phyloP scores from a whole-genome alignment of 1,140 invertebrate species.

The Cotesia vestalis region DNA sequence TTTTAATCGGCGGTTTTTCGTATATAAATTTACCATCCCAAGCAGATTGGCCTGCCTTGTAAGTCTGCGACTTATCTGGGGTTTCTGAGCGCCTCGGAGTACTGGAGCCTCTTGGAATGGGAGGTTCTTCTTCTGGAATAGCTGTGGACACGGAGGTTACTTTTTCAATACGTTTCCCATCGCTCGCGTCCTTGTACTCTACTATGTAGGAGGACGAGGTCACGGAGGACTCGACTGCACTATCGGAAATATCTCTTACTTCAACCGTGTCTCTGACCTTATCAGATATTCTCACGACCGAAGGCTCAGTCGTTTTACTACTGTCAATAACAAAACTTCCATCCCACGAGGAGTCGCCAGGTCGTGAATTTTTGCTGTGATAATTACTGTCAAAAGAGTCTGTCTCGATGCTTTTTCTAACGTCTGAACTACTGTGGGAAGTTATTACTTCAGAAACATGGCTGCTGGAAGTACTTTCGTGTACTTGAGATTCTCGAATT shows the following conservation, averaged over 20 bases:
- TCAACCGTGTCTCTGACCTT: constrained; percentile 46
- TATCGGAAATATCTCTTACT: constrained; percentile 48
- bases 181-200: constrained; percentile 49
- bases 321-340: constrained; percentile 42
- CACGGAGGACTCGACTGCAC: constrained; percentile 41
- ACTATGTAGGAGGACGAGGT: constrained; percentile 47
- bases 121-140: constrained; percentile 46
- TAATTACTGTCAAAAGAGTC: constrained; percentile 10
- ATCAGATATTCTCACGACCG: constrained; percentile 40
- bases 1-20: constrained; percentile 52
- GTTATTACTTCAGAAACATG: constrained; percentile 4
- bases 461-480: neutral
- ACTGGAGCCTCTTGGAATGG: constrained; percentile 33
- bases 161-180: constrained; percentile 45
- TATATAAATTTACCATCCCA: constrained; percentile 66
- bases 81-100: constrained; percentile 32
- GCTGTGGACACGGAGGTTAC: constrained; percentile 46
- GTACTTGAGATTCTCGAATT: neutral
- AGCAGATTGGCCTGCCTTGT: constrained; percentile 61
- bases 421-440: constrained; percentile 14
- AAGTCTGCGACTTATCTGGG: neutral
- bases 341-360: constrained; percentile 47
- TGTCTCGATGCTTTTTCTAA: constrained; percentile 5
- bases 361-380: constrained; percentile 15
- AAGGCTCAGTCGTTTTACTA: constrained; percentile 42